These are phyloP conservation scores for Apamea sordens DNA, from an alignment of 2,888 invertebrate genomes.

Conservation along the genomic window DNA sequence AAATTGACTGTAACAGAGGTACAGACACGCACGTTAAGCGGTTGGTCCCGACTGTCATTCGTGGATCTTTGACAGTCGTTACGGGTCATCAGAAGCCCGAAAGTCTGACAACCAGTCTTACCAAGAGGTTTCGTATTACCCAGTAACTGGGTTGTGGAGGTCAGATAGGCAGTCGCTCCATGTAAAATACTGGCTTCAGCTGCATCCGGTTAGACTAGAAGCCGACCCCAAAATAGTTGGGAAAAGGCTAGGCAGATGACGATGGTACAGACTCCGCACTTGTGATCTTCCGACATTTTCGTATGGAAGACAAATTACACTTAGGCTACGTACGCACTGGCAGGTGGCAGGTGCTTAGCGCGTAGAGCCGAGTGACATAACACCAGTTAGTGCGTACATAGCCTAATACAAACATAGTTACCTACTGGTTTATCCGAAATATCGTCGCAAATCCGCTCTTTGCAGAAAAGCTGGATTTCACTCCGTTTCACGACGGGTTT, in stretches of 20 bases:
- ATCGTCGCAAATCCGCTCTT: conserved; percentile 10
- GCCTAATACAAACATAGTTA: not conserved
- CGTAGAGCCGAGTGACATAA: not conserved
- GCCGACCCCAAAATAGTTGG: too few relatives aligned
- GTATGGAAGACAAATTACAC: not conserved
- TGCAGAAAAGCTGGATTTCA: conserved; percentile 14
- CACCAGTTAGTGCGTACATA: not conserved
- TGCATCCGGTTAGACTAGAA: too few relatives aligned
- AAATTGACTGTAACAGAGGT: not conserved
- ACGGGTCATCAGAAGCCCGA: too few relatives aligned
- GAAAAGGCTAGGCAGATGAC: too few relatives aligned
- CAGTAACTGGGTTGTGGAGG: too few relatives aligned
- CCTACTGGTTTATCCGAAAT: not conserved
- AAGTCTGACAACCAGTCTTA: too few relatives aligned
- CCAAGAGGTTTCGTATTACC: too few relatives aligned
- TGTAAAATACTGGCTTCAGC: too few relatives aligned
- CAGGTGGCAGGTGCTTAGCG: not conserved
- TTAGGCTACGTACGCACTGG: too few relatives aligned
- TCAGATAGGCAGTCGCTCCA: too few relatives aligned
- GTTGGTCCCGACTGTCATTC: too few relatives aligned
- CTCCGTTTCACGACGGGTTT: conserved; percentile 15
- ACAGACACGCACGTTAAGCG: not conserved
- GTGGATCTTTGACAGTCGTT: too few relatives aligned
- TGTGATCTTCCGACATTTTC: not conserved
- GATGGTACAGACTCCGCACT: not conserved